phyloP scores from a whole-genome alignment of 2,113 vertebrate genomes.

The Macrotis lagotis region DNA sequence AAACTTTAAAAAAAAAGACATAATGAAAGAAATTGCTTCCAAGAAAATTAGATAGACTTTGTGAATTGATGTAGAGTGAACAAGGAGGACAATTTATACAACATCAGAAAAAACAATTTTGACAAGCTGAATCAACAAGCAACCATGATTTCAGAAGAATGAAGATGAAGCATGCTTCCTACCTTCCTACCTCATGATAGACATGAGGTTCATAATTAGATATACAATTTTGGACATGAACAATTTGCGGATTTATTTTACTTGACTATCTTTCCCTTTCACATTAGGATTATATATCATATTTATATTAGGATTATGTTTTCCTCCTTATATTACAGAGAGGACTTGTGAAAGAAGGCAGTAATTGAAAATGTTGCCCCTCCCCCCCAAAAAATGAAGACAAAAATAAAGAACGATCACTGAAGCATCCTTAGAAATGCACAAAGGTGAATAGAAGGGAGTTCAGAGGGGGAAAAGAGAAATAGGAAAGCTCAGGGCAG shows the following conservation, averaged over 20 bases:
- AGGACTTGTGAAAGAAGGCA: background rate
- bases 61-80: background rate
- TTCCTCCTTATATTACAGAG: background rate
- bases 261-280: background rate
- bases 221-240: background rate
- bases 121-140: background rate
- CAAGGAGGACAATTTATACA: background rate
- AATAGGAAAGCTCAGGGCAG: background rate
- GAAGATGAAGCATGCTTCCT: background rate
- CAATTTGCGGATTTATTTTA: background rate
- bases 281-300: background rate
- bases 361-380: background rate
- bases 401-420: background rate
- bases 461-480: background rate
- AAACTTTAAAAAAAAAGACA: background rate
- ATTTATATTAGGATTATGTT: background rate
- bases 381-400: background rate
- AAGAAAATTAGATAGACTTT: background rate
- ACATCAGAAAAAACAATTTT: background rate
- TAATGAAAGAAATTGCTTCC: background rate
- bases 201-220: background rate
- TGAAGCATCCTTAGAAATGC: background rate
- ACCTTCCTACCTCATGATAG: background rate
- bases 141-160: background rate
- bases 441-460: background rate